A percentile compares a stretch with the other conserved stretches of the same genome.
phyloP scores from a whole-genome alignment of 2,113 vertebrate species.

The rat (Rattus norvegicus) region DNA sequence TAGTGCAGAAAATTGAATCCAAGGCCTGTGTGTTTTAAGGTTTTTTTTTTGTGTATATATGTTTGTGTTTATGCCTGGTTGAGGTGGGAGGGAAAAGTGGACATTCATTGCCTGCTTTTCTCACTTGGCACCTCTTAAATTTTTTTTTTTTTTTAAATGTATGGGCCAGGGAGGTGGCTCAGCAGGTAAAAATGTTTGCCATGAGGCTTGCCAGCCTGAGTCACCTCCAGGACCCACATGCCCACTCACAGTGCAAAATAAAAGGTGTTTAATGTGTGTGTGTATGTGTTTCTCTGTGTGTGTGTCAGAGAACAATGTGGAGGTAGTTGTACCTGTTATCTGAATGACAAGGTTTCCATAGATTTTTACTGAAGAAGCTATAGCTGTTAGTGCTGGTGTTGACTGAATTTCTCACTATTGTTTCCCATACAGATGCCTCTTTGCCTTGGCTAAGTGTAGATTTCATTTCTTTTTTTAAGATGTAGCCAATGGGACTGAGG shows the following conservation, averaged over 20 bases:
- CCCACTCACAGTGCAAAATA: neutral
- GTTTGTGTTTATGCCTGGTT: neutral
- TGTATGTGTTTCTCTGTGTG: too few relatives aligned
- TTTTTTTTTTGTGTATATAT: neutral
- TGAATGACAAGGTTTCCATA: neutral
- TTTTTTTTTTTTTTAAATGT: neutral
- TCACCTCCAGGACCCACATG: neutral
- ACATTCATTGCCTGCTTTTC: neutral
- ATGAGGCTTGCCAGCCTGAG: too few relatives aligned
- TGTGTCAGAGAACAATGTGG: neutral
- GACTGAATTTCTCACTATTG: neutral
- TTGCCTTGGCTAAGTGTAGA: neutral
- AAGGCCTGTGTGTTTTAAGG: neutral
- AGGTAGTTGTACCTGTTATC: neutral
- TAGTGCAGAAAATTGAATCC: neutral
- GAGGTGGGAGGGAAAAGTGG: neutral
- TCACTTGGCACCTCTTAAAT: neutral
- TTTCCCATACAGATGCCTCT: neutral
- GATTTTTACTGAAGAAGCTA: neutral
- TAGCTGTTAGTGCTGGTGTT: neutral
- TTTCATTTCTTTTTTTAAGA: neutral
- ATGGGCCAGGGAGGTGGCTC: neutral
- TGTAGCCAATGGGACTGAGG: neutral
- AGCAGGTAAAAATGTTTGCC: neutral
- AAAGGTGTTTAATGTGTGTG: neutral